Evolutionary conservation across 2,888 invertebrate genomes (phyloP), one percentile per base, ranked within the genome.

Genomic region (Xiphydria camelus): DNA sequence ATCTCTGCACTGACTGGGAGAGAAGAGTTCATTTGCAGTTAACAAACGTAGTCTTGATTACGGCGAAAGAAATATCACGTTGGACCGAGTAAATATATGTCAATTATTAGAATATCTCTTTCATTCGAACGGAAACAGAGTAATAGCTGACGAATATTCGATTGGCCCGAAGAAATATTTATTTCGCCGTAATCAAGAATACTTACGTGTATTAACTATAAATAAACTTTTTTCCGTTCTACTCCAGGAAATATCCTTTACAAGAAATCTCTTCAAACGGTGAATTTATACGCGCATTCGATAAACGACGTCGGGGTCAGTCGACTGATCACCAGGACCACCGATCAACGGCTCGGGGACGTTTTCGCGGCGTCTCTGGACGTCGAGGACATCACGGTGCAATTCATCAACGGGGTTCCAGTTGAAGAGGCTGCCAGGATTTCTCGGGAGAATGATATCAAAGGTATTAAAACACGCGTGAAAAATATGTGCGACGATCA

Each of bases 371-470:
- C 58, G 19, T 49, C 32, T 4, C 41, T 70, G 4, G 9, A 49
- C 5, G 55, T 65, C 5, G 41, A 55, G 21, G 29, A 61, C 40
- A 32, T 73, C 4, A 9, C 47, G 9, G 61, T 57, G 2, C 55
- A 60, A 7, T 55, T 32, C 10, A 53, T 73, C 18, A 71, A 71
- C 18, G 62, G 59, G 0, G 50, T 69, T 2, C 41, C 49, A 1
- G 34, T 66, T 6, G 42, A 57, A 1, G 46, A 65, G 38, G 62
- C 62, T 34, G 72, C 72, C 2, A 62, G 59, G 53, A 51, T 62
- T 19, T 64, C 68, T 2, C 47, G 49, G 4, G 41, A 58, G 25
- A 72, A 70, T 41, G 41, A 62, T 25, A 60, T 72, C 22, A 57
- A 57, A 57, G 70, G 72, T 64, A 57, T 36, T 4, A 12, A 12